Base-by-base conservation (phyloP, 2,888 invertebrate genomes). In the Anthrax anthrax region DNA sequence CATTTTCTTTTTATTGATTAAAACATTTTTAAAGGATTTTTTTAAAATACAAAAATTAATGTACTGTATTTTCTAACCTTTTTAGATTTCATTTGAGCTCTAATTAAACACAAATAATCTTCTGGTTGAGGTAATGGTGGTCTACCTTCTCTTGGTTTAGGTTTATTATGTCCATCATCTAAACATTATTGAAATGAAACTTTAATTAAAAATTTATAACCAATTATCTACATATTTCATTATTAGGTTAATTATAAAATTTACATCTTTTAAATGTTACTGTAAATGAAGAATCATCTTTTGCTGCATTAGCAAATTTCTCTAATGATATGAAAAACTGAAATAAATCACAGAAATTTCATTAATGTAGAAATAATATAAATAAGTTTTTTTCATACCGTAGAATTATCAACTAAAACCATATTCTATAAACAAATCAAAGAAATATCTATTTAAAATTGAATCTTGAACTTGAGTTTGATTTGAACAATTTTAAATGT, bases 231-330 rank as follows among this genome's bases (percentile, higher is more conserved):
- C 4, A 34, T 14, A 39, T 44, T 43, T 38, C 36, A 38, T 44
- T 16, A 36, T 14, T n/a, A 48, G 19, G 17, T 46, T 14, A n/a
- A 78, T n/a, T n/a, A n/a, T n/a, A n/a, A n/a, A n/a, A n/a, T 86
- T 81, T 77, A 90, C 91, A 95, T 75, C 88, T 77, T 72, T 95
- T 96, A 77, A 95, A 90, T 38, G 90, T 89, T 67, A 95, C 78
- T 37, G 79, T 79, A 42, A 95, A 83, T 40, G 88, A 81, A 43
- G 90, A 89, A 52, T 77, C 74, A 47, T 70, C 62, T 57, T 84
- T 81, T n/a, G 89, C 81, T 61, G 82, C 84, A 67, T 84, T 85
- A 61, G 94, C 95, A 60, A 96, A 56, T 47, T 63, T 66, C 48
- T 65, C 64, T 39, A 67, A 51, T 4, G 62, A 58, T 50, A 61